Percentiles rank a stretch among this genome's conserved stretches.
Conservation (phyloP, 2,113 vertebrate genomes). For the Strix aluco region DNA sequence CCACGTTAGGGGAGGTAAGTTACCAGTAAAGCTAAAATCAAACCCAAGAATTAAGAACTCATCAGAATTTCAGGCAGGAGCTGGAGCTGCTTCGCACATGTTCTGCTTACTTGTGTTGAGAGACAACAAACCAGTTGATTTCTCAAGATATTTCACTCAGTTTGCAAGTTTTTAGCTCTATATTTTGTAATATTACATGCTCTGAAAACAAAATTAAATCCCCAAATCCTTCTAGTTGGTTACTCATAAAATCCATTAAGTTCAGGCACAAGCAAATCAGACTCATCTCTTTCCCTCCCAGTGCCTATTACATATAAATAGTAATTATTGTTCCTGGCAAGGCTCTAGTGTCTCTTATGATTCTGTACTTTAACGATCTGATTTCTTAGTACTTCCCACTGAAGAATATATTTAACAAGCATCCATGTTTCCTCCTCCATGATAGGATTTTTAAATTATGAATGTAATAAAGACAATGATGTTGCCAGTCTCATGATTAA, state of each 20-base stretch:
- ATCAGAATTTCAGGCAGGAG: not conserved
- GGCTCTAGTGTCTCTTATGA: constrained; percentile 48
- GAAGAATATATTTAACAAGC: constrained; percentile 67
- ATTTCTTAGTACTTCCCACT: constrained; percentile 56
- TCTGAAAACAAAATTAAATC: constrained; percentile 46
- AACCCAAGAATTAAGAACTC: not conserved
- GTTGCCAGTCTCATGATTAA: constrained; percentile 60
- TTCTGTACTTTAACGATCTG: constrained; percentile 62
- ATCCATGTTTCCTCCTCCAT: constrained; percentile 57
- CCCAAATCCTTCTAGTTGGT: constrained; percentile 53
- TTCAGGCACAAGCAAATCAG: constrained; percentile 48
- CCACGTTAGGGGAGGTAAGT: not conserved
- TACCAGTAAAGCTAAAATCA: not conserved
- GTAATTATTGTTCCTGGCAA: constrained; percentile 69
- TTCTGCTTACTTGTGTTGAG: not conserved
- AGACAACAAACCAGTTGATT: constrained; percentile 64
- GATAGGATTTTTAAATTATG: constrained; percentile 66
- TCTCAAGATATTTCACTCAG: constrained; percentile 67
- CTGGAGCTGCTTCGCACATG: not conserved
- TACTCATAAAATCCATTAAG: constrained; percentile 64
- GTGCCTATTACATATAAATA: constrained; percentile 65
- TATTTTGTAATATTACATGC: constrained; percentile 60
- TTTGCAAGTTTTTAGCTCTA: constrained; percentile 23
- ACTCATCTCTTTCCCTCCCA: constrained; percentile 53
- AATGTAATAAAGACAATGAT: constrained; percentile 70